Base-by-base conservation (phyloP, 1,140 invertebrate genomes). In the Periplaneta americana region DNA sequence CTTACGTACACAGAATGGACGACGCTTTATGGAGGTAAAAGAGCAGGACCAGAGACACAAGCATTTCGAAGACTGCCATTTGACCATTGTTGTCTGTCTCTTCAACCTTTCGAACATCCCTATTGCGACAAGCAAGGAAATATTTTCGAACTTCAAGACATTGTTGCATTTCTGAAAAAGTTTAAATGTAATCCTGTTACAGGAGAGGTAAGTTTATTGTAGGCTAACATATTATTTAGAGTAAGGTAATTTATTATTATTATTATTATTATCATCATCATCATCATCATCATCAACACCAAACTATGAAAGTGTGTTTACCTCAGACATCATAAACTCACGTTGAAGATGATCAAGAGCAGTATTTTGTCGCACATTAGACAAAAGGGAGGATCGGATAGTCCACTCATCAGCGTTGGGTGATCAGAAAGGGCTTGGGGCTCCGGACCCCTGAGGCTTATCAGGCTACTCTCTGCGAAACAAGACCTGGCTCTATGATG, bases 1-100 rank as follows among this genome's bases (percentile, higher is more conserved):
- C 88, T 99, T 80, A 99, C 98, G 33, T 96, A 96, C 86, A 98
- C 97, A 17, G 98, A 99, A 89, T 99, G 98, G 98, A 95, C 93
- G 80, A 96, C 96, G 76, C 88, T 98, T 32, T 99, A 98, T 87
- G 98, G 98, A 75, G 98, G 98, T 0, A 98, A 98, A 89, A 95
- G 93, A 87, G 90, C 92, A 15, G 93, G 93, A 80, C 88, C 85
- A 34, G 94, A 96, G 84, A 94, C 96, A 84, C 92, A 94, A 13
- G 93, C 94, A 83, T 99, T 99, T 87, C 93, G 95, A 85, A 90
- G 98, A 82, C 89, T 99, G 15, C 98, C 98, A 0, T 98, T 95
- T 86, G 94, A 97, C 87, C 97, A 98, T 87, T 99, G 98, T 88
- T 96, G 96, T 84, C 89, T 99, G 36, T 97, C 95, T 48, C 91